Percentiles rank a stretch among this genome's conserved stretches.
Evolutionary conservation across 2,113 vertebrate genomes (phyloP).

Genomic region (Scartelaos histophorus): DNA sequence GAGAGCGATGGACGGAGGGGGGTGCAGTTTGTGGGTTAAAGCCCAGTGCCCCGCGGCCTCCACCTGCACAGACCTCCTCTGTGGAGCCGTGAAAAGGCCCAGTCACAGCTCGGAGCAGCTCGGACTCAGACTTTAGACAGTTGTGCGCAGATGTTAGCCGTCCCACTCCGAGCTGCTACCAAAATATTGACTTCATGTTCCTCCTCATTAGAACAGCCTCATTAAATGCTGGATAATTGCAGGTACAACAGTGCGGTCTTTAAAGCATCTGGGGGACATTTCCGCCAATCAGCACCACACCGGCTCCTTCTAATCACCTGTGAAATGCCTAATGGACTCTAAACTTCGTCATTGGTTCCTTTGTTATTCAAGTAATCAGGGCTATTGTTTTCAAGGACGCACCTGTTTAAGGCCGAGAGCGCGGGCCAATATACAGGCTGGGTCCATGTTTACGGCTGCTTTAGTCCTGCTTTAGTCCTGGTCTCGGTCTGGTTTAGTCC

Average conservation of each 20-base stretch:
- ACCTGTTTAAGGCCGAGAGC: not conserved
- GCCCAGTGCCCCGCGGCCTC: slow-evolving; percentile 63
- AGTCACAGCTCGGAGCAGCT: not conserved
- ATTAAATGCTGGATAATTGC: slow-evolving; percentile 7
- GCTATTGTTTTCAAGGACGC: not conserved
- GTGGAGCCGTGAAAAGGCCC: slow-evolving; percentile 51
- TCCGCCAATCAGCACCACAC: not conserved
- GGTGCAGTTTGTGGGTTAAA: not conserved
- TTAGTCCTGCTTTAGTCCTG: no score
- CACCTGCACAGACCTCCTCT: slow-evolving; percentile 78
- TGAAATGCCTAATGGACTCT: not conserved
- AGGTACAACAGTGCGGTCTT: not conserved
- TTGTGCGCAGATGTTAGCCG: not conserved
- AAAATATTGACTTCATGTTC: slow-evolving; percentile 7
- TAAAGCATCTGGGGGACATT: slow-evolving; percentile 3
- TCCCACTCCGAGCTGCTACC: not conserved
- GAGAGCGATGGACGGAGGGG: slow-evolving; percentile 20
- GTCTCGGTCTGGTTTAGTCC: no score
- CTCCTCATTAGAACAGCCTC: not conserved
- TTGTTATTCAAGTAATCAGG: not conserved
- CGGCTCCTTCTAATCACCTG: not conserved
- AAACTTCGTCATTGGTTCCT: not conserved
- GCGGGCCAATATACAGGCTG: not conserved
- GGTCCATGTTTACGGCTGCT: no score
- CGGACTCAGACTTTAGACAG: slow-evolving; percentile 1